Evolutionary conservation across 2,888 invertebrate species (phyloP).

Genomic region (Spialia ferax): DNA sequence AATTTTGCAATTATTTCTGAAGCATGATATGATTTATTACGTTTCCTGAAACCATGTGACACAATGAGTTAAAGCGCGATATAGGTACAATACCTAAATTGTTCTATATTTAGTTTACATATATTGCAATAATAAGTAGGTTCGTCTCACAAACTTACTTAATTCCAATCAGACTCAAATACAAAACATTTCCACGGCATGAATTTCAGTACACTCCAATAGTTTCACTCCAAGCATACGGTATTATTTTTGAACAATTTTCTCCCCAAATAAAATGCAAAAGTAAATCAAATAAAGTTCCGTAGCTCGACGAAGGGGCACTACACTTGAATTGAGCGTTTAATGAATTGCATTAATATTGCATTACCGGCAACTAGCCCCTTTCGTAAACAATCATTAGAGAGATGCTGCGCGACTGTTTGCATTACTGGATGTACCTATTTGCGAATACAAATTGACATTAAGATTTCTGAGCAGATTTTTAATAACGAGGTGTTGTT

Average conservation of each 20-base stretch:
- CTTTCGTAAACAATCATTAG: slow-evolving; percentile 83
- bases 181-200: not conserved
- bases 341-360: slow-evolving; percentile 88
- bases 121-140: no score
- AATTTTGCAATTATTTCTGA: no score
- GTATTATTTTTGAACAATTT: slow-evolving; percentile 27
- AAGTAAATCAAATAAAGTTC: slow-evolving; percentile 49
- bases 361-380: slow-evolving; percentile 82
- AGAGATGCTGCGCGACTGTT: slow-evolving; percentile 62
- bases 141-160: not conserved
- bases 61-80: no score
- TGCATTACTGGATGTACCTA: slow-evolving; percentile 69
- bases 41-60: no score
- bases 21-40: no score
- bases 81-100: not conserved
- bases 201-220: not conserved
- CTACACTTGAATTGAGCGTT: slow-evolving; percentile 77
- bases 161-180: not conserved
- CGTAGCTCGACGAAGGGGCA: slow-evolving; percentile 49
- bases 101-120: not conserved
- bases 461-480: slow-evolving; percentile 46
- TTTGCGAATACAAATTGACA: slow-evolving; percentile 82
- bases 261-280: slow-evolving; percentile 36
- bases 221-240: slow-evolving; percentile 8
- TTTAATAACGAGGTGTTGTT: slow-evolving; percentile 7